A percentile compares a stretch with the other conserved stretches of the same genome.
Conservation (phyloP, 1,140 invertebrate species). For the Drosophila sturtevanti region DNA sequence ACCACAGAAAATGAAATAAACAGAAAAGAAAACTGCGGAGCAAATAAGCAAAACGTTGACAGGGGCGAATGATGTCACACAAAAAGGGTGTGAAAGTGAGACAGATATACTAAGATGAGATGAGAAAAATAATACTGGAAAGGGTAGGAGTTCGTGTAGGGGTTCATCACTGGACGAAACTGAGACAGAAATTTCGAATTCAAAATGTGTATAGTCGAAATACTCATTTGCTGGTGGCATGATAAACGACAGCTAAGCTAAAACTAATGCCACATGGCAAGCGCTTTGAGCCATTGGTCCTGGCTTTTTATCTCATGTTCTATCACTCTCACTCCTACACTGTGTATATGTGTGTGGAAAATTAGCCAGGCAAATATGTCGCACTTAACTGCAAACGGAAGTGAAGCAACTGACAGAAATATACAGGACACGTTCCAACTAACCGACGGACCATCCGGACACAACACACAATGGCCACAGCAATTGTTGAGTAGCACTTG, state of each 20-base stretch:
- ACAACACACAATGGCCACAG: slow-evolving; percentile 45
- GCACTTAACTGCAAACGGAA: slow-evolving; percentile 74
- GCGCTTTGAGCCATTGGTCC: slow-evolving; percentile 65
- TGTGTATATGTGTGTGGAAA: slow-evolving; percentile 40
- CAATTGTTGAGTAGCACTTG: slow-evolving; percentile 54
- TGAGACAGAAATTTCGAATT: slow-evolving; percentile 5
- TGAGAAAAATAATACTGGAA: background rate
- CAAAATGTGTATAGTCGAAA: background rate
- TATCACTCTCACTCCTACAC: background rate
- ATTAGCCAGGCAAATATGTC: slow-evolving; percentile 80
- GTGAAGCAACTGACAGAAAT: slow-evolving; percentile 42
- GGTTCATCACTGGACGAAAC: too few species aligned
- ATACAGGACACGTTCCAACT: slow-evolving; percentile 17
- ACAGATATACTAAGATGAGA: background rate
- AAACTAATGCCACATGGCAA: slow-evolving; percentile 16
- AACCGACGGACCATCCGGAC: slow-evolving; percentile 1
- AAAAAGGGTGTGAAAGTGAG: background rate
- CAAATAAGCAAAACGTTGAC: slow-evolving; percentile 32
- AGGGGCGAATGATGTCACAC: slow-evolving; percentile 44
- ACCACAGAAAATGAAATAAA: slow-evolving; percentile 30
- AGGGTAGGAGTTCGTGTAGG: too few species aligned
- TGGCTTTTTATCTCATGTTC: slow-evolving; percentile 24
- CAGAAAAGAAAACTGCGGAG: slow-evolving; percentile 18
- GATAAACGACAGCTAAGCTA: slow-evolving; percentile 7
- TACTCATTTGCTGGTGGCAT: slow-evolving; percentile 1